Evolutionary conservation across 2,888 invertebrate genomes (phyloP).

Genomic region (Holacanthella duospinosa): DNA sequence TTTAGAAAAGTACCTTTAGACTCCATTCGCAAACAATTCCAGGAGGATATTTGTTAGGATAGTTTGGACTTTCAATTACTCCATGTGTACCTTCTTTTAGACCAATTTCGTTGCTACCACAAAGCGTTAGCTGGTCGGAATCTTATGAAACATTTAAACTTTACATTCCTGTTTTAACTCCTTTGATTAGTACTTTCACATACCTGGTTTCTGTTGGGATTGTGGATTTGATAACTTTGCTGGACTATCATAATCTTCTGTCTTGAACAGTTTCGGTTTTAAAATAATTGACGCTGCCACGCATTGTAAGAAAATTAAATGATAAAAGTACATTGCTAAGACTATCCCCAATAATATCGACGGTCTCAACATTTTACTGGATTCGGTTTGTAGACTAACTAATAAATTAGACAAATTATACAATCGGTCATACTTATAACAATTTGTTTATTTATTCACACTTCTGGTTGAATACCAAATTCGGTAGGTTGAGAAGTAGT

Average conservation of each 20-base stretch:
- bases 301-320: not conserved
- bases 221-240: not conserved
- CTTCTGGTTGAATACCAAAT: not conserved
- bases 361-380: not conserved
- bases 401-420: not conserved
- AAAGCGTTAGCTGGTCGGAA: not conserved
- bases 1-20: not conserved
- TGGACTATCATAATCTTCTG: not conserved
- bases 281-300: not conserved
- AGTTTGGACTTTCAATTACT: slow-evolving; percentile 1
- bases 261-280: not conserved
- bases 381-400: not conserved
- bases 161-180: not conserved
- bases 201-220: not conserved
- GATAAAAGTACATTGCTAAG: not conserved
- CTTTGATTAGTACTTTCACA: too few species aligned
- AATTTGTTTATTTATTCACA: not conserved
- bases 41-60: not conserved
- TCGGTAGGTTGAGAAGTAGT: not conserved
- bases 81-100: slow-evolving; percentile 2
- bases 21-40: not conserved
- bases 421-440: not conserved
- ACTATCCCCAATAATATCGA: not conserved
- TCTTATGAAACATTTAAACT: not conserved
- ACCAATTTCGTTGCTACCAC: not conserved